phyloP scores from a whole-genome alignment of 1,140 invertebrate genomes.

The Hylaeus anthracinus region DNA sequence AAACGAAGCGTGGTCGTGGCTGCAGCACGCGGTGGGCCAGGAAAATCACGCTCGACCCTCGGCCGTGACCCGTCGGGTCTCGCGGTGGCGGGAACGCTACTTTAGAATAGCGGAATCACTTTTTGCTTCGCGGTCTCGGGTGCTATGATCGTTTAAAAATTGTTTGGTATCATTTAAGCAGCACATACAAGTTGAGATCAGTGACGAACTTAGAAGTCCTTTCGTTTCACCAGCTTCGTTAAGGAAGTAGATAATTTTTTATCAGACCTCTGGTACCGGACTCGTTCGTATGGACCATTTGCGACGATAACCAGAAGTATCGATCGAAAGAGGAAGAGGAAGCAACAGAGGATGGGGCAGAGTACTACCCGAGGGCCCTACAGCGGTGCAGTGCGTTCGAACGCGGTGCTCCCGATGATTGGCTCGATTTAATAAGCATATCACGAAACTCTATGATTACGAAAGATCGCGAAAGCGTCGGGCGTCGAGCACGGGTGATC shows the following conservation, averaged over 20 bases:
- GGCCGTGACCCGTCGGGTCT: constrained; percentile 43
- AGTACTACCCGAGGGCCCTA: constrained; percentile 4
- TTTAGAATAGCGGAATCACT: constrained; percentile 38
- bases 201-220: too few relatives aligned
- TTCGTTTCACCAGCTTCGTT: too few relatives aligned
- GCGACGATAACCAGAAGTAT: background rate
- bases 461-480: constrained; percentile 62
- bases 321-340: background rate
- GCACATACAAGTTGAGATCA: too few relatives aligned
- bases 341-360: background rate
- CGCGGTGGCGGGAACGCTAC: constrained; percentile 39
- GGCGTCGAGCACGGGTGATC: constrained; percentile 52
- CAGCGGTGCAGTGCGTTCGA: background rate
- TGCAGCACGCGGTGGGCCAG: constrained; percentile 55
- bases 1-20: constrained; percentile 49
- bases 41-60: constrained; percentile 63
- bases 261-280: constrained; percentile 37
- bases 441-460: constrained; percentile 68
- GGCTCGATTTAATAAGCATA: constrained; percentile 70
- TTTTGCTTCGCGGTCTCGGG: background rate
- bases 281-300: too few relatives aligned
- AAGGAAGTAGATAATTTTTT: too few relatives aligned
- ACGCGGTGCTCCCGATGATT: constrained; percentile 38
- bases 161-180: too few relatives aligned
- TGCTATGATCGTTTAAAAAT: background rate